Evolutionary conservation across 2,797 vertebrate species (phyloP), one percentile per base, ranked within the genome.

Genomic region (Peromyscus melanophrys): DNA sequence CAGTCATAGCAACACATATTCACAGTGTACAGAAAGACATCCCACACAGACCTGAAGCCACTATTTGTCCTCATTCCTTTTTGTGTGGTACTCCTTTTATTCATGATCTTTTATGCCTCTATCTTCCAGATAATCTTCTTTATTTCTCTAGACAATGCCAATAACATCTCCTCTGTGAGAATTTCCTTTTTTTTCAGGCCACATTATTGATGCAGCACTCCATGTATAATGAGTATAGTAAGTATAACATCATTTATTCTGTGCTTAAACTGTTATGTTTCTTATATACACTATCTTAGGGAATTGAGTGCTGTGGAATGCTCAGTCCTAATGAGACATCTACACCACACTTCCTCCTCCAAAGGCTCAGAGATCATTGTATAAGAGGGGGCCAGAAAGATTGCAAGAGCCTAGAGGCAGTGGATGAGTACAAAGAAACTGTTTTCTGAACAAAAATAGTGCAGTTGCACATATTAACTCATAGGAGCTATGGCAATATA

Each of bases 171-270:
- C 31, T 88, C 25, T 87, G 5, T 93, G 49, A 93, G 49, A 43
- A 46, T 96, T 90, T 94, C 57, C 55, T 73, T 90, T 93, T 92
- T 92, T 84, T 29, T n/a, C 52, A 92, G n/a, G 27, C 49, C 63
- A 46, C 17, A 7, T 96, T 88, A 71, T 0, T 23, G 94, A 29
- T 83, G n/a, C 11, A 84, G 43, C 4, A 85, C 10, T 34, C 19
- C 84, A 59, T 92, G 14, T 63, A 76, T 96, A 81, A 88, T 69
- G 67, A 89, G 5, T 67, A 55, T 89, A 82, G 46, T 88, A 81
- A 94, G 11, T 76, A 90, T 92, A 43, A 95, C 0, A 76, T 9
- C 40, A 61, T 55, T 92, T 84, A 87, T 87, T 83, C 21, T 92
- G 46, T 93, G 34, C 6, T 49, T 89, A 59, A 97, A 95, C 25